Percentiles rank a stretch among this genome's conserved stretches.
phyloP scores from a whole-genome alignment of 2,888 invertebrate genomes.

The Caenorhabditis wallacei region DNA sequence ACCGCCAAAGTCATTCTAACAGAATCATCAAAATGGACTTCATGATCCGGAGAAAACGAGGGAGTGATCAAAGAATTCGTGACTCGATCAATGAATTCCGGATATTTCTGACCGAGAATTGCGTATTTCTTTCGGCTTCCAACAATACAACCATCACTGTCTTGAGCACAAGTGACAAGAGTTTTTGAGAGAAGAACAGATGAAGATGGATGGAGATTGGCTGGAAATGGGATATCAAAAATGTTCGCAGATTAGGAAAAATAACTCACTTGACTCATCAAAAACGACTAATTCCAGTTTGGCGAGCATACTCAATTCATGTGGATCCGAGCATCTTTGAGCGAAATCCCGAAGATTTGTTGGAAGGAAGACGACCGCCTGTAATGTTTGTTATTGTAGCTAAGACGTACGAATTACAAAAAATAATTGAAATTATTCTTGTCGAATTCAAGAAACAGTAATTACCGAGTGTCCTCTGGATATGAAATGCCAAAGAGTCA shows the following conservation, averaged over 20 bases:
- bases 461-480: constrained; percentile 54
- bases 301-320: constrained; percentile 45
- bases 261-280: constrained; percentile 39
- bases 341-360: constrained; percentile 53
- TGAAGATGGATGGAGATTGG: constrained; percentile 4
- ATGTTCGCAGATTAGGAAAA: no score
- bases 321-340: constrained; percentile 58
- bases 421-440: no score
- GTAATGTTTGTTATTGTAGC: no score
- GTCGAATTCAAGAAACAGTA: no score
- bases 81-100: constrained; percentile 41
- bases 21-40: constrained; percentile 28
- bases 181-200: constrained; percentile 44
- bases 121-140: constrained; percentile 56
- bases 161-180: constrained; percentile 44
- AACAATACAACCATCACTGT: constrained; percentile 57
- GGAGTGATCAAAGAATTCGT: constrained; percentile 48
- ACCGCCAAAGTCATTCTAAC: constrained; percentile 37
- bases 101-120: constrained; percentile 35
- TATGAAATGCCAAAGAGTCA: constrained; percentile 58
- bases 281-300: constrained; percentile 56
- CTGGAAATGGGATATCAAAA: constrained; percentile 28
- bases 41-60: constrained; percentile 24
- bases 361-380: constrained; percentile 56
- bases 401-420: no score